Evolutionary conservation across 2,888 invertebrate genomes (phyloP), one percentile per base, ranked within the genome.

Genomic region (Melolontha melolontha): DNA sequence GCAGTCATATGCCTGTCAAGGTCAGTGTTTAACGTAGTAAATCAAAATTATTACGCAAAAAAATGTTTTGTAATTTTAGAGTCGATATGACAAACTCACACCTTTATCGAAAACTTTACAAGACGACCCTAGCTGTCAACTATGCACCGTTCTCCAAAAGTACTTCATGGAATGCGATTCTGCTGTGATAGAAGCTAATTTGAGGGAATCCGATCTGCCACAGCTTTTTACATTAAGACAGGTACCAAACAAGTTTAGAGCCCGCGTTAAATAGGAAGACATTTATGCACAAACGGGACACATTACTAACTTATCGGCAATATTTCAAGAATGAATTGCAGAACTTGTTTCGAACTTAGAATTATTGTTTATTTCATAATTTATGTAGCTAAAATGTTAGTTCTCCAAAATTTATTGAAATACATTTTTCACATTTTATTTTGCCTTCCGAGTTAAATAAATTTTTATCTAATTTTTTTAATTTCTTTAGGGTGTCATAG

Each of bases 71-170:
- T 65, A 2, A 22, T 79, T 77, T 0, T 83, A 96, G 94, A 95
- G 95, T 81, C 96, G 96, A 55, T 96, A 96, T 83, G 92, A 92
- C 47, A 93, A 94, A 72, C 88, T 95, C 78, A 95, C 96, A 29
- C 91, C 94, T 27, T 85, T 97, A 78, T 93, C 95, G 0, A 92
- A 92, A 84, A 96, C 96, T 22, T 85, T 98, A 22, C 95, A 96
- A 82, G 96, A 96, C 83, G 97, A 98, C 85, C 97, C 97, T 0
- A 96, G 97, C 57, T 94, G 97, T 80, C 97, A 97, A 82, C 86
- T 98, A 73, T 94, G 96, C 81, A 92, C 91, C 16, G 95, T 96
- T 73, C 87, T 98, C 79, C 90, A 95, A 79, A 91, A 95, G 73
- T 92, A 94, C 80, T 91, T 95, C 73, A 82, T 94, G 69, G 90